Evolutionary conservation across 1,140 invertebrate species (phyloP).

Genomic region (Teleopsis dalmanni): DNA sequence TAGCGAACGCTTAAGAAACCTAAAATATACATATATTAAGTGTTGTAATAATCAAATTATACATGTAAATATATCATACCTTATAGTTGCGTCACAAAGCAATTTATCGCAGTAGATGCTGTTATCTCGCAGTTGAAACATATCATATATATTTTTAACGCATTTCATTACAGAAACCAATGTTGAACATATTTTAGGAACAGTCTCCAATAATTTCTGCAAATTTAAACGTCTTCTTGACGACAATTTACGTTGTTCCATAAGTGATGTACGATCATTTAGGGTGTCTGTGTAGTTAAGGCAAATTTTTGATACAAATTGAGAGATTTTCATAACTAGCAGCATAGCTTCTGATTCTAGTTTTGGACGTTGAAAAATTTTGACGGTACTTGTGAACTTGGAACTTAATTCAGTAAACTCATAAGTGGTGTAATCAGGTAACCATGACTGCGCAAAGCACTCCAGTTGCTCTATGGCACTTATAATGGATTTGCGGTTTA

Average conservation of each 20-base stretch:
- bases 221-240: constrained; percentile 13
- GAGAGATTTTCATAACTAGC: constrained; percentile 10
- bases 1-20: constrained; percentile 11
- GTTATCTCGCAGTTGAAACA: neutral
- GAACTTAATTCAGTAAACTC: too few species aligned
- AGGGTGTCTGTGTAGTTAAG: constrained; percentile 10
- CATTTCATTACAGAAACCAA: neutral
- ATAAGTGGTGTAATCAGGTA: too few species aligned
- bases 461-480: neutral
- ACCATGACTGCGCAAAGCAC: neutral
- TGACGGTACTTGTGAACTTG: neutral
- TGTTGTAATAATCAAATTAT: neutral
- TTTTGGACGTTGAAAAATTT: constrained; percentile 13
- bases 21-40: constrained; percentile 4
- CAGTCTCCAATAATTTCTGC: constrained; percentile 4
- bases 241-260: constrained; percentile 11
- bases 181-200: constrained; percentile 7
- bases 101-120: too few species aligned
- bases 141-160: neutral
- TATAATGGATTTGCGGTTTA: neutral
- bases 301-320: constrained; percentile 4
- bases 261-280: neutral
- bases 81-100: neutral
- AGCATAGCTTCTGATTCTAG: constrained; percentile 13
- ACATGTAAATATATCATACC: neutral